Evolutionary conservation across 2,888 invertebrate genomes (phyloP).

Genomic region (Lottia gigantea): DNA sequence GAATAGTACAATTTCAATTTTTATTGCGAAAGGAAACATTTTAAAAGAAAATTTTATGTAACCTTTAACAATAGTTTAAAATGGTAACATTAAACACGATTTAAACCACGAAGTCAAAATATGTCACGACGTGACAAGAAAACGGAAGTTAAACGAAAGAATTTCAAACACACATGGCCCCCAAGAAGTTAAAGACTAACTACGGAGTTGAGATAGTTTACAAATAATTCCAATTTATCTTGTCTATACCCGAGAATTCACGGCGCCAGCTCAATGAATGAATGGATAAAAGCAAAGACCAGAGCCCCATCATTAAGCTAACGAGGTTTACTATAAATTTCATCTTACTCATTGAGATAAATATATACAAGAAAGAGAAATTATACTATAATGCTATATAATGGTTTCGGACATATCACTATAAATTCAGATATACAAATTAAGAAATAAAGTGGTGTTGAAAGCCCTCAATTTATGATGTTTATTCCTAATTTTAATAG

Average conservation of each 20-base stretch:
- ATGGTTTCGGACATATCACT: too few species aligned
- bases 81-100: neutral
- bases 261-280: conserved; percentile 11
- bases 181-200: neutral
- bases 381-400: too few species aligned
- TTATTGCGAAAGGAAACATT: neutral
- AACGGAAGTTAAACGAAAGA: conserved; percentile 1
- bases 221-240: conserved; percentile 18
- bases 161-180: neutral
- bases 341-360: neutral
- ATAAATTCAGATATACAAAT: too few species aligned
- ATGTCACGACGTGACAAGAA: neutral
- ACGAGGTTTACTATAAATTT: neutral
- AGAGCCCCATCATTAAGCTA: neutral
- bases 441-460: too few species aligned
- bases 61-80: neutral
- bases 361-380: too few species aligned
- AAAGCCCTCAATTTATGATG: too few species aligned
- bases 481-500: too few species aligned
- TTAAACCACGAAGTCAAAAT: too few species aligned
- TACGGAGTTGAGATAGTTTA: conserved; percentile 5
- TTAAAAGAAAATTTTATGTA: neutral
- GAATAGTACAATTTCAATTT: neutral
- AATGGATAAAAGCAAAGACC: conserved; percentile 9
- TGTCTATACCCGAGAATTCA: neutral